phyloP scores from a whole-genome alignment of 2,113 vertebrate species.

The Paradisaea rubra region DNA sequence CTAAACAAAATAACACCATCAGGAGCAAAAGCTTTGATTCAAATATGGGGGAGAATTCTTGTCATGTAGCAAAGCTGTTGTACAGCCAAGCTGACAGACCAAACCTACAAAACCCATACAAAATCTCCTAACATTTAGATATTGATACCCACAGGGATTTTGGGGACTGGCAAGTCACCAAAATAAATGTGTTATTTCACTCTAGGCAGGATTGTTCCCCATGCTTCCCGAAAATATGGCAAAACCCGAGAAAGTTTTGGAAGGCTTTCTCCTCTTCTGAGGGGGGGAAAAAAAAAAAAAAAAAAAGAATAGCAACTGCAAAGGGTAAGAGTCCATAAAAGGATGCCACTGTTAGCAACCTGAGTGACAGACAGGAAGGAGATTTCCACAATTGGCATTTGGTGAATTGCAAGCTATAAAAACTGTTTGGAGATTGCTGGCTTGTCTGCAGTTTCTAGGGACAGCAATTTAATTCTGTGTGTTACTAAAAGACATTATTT shows the following conservation, averaged over 20 bases:
- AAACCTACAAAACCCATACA: neutral
- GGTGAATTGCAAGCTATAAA: slow-evolving; percentile 60
- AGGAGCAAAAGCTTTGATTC: neutral
- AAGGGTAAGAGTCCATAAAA: slow-evolving; percentile 23
- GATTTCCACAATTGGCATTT: slow-evolving; percentile 18
- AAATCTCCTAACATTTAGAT: neutral
- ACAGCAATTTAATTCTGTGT: neutral
- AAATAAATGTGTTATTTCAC: neutral
- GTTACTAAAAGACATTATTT: neutral
- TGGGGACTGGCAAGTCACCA: neutral
- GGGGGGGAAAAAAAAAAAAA: fast-evolving
- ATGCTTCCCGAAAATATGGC: neutral
- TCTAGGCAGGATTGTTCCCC: neutral
- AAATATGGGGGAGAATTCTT: neutral
- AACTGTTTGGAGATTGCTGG: neutral
- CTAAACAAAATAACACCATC: neutral
- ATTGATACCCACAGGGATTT: neutral
- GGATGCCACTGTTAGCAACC: neutral
- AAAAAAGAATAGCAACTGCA: neutral
- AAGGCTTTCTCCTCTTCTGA: neutral
- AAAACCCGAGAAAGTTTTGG: neutral
- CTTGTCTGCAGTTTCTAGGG: neutral
- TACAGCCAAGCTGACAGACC: neutral
- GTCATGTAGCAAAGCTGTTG: neutral
- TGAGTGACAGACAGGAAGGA: slow-evolving; percentile 53